Conservation (phyloP, 2,888 invertebrate genomes). For the Zaprionus lineosus region DNA sequence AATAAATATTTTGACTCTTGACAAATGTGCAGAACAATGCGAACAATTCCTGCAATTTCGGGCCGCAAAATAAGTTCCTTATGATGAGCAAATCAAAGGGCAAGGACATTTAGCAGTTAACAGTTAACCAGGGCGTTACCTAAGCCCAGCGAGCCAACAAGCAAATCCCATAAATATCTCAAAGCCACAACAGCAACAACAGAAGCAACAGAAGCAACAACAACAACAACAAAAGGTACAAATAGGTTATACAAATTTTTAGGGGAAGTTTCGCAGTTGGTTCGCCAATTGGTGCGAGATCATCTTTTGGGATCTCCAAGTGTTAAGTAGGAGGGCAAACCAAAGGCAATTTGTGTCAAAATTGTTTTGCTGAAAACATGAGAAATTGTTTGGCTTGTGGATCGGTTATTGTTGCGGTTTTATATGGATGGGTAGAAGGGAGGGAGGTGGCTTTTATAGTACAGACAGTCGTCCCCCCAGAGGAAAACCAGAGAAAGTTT, state of each 20-base stretch:
- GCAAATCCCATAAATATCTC: constrained; percentile 62
- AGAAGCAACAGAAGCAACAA: too few species aligned
- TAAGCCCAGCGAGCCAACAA: too few species aligned
- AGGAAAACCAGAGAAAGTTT: neutral
- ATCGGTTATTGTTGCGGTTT: neutral
- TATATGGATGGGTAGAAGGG: constrained; percentile 31
- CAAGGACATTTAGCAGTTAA: constrained; percentile 32
- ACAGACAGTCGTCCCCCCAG: too few species aligned
- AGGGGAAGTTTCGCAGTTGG: constrained; percentile 29
- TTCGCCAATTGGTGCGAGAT: constrained; percentile 21
- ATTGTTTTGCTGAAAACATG: constrained; percentile 41
- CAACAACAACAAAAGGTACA: constrained; percentile 33
- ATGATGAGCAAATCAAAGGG: constrained; percentile 8
- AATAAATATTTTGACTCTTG: constrained; percentile 80
- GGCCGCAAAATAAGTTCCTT: constrained; percentile 6
- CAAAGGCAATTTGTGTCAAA: constrained; percentile 44
- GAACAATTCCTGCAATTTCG: constrained; percentile 34
- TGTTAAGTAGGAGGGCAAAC: constrained; percentile 38
- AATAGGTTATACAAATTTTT: constrained; percentile 22
- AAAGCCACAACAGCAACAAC: too few species aligned
- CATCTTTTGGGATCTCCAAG: too few species aligned
- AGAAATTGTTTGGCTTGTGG: constrained; percentile 28
- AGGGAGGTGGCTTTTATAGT: neutral
- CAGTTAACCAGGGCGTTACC: constrained; percentile 56
- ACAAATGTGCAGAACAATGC: constrained; percentile 65